These are phyloP conservation scores for Antechinus flavipes DNA, from an alignment of 2,113 vertebrate species.

Conservation along the genomic window DNA sequence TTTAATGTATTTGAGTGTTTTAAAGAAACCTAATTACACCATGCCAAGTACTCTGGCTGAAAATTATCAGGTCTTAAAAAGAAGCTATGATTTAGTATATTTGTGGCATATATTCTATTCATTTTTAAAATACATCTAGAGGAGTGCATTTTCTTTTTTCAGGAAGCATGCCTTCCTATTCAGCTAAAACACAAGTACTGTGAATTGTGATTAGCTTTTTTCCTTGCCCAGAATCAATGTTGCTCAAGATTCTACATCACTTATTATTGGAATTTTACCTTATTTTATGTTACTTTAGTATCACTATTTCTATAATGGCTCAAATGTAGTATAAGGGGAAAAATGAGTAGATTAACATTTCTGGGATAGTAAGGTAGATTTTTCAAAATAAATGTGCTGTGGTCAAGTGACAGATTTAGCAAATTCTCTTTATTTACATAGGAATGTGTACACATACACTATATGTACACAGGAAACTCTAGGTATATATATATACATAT, in stretches of 20 bases:
- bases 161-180: slow-evolving; percentile 20
- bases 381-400: slow-evolving; percentile 55
- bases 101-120: slow-evolving; percentile 70
- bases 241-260: slow-evolving; percentile 42
- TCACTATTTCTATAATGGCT: not conserved
- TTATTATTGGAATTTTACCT: slow-evolving; percentile 34
- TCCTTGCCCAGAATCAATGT: slow-evolving; percentile 30
- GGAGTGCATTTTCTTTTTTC: slow-evolving; percentile 28
- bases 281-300: slow-evolving; percentile 16
- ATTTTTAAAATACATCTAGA: slow-evolving; percentile 62
- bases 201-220: slow-evolving; percentile 9
- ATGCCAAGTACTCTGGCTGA: slow-evolving; percentile 55
- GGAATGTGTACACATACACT: slow-evolving; percentile 83
- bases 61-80: slow-evolving; percentile 41
- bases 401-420: slow-evolving; percentile 84
- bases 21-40: slow-evolving; percentile 68
- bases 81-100: slow-evolving; percentile 64
- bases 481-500: slow-evolving; percentile 86
- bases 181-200: slow-evolving; percentile 50
- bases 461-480: slow-evolving; percentile 82
- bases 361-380: not conserved
- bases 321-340: not conserved
- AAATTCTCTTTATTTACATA: slow-evolving; percentile 90
- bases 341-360: not conserved
- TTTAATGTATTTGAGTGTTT: slow-evolving; percentile 53